These are phyloP conservation scores for Avahi laniger DNA, from an alignment of 2,797 vertebrate genomes.

Conservation along the genomic window DNA sequence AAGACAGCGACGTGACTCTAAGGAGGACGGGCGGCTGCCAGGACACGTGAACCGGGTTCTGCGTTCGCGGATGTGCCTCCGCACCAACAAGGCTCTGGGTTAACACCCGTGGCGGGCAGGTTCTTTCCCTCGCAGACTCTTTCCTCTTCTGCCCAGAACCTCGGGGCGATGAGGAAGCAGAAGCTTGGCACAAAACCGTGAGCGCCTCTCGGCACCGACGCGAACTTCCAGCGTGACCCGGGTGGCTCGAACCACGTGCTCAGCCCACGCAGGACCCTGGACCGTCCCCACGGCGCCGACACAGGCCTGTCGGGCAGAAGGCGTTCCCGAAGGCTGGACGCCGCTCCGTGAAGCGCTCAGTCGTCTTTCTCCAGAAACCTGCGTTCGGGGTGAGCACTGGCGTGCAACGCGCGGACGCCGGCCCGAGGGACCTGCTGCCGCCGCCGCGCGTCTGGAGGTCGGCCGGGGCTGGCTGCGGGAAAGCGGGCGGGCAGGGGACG, in stretches of 20 bases:
- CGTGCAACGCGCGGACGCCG: too few species aligned
- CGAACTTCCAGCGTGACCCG: rapidly evolving
- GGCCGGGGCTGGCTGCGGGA: rapidly evolving
- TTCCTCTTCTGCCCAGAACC: too few species aligned
- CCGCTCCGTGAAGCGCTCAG: neutral
- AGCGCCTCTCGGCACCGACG: neutral
- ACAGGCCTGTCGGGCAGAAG: neutral
- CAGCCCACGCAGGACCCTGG: too few species aligned
- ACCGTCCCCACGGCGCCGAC: neutral
- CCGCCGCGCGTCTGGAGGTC: too few species aligned
- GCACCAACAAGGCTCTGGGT: neutral
- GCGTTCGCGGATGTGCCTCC: neutral
- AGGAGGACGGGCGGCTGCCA: too few species aligned
- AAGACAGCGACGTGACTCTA: neutral
- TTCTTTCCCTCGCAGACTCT: neutral
- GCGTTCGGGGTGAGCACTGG: too few species aligned
- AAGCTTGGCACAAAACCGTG: neutral
- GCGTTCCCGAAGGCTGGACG: neutral
- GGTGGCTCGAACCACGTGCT: too few species aligned
- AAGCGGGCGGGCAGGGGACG: too few species aligned
- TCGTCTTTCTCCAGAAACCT: neutral
- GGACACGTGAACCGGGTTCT: neutral
- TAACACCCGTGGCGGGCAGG: neutral
- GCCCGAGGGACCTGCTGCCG: too few species aligned
- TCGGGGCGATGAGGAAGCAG: neutral